Percentiles rank a stretch among this genome's conserved stretches.
phyloP scores from a whole-genome alignment of 2,888 invertebrate species.

The Diaphora mendica region DNA sequence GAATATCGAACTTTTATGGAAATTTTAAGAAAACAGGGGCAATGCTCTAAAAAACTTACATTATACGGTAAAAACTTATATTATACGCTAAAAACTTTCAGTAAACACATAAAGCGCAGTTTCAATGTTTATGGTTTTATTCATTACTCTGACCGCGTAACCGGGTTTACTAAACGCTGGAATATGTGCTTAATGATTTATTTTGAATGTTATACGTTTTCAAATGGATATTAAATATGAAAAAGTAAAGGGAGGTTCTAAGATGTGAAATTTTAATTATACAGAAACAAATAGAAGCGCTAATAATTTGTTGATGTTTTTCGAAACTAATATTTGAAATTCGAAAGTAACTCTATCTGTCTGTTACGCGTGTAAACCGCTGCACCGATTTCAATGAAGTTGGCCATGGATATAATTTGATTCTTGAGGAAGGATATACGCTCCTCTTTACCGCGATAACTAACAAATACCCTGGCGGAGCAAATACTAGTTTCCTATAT shows the following conservation, averaged over 20 bases:
- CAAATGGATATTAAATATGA: not conserved
- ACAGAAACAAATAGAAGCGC: not conserved
- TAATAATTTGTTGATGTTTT: not conserved
- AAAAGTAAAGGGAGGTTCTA: not conserved
- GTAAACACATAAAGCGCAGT: conserved; percentile 18
- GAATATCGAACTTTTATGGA: not conserved
- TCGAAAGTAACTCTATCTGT: too few relatives aligned
- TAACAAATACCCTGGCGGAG: too few relatives aligned
- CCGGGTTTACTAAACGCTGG: conserved; percentile 26
- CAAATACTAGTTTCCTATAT: too few relatives aligned
- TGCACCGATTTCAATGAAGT: too few relatives aligned
- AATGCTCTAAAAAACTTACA: conserved; percentile 16
- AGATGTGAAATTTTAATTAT: not conserved
- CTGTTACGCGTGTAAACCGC: too few relatives aligned
- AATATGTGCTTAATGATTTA: not conserved
- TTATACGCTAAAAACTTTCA: conserved; percentile 21
- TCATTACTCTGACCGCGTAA: conserved; percentile 31
- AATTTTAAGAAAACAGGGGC: not conserved
- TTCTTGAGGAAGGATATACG: too few relatives aligned
- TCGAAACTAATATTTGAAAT: not conserved
- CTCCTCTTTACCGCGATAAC: too few relatives aligned
- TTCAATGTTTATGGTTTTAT: conserved; percentile 27
- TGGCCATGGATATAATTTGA: too few relatives aligned
- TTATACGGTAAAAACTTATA: conserved; percentile 19
- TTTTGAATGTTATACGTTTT: not conserved